Evolutionary conservation across 2,888 invertebrate genomes (phyloP).

Genomic region (Micropterix aruncella): DNA sequence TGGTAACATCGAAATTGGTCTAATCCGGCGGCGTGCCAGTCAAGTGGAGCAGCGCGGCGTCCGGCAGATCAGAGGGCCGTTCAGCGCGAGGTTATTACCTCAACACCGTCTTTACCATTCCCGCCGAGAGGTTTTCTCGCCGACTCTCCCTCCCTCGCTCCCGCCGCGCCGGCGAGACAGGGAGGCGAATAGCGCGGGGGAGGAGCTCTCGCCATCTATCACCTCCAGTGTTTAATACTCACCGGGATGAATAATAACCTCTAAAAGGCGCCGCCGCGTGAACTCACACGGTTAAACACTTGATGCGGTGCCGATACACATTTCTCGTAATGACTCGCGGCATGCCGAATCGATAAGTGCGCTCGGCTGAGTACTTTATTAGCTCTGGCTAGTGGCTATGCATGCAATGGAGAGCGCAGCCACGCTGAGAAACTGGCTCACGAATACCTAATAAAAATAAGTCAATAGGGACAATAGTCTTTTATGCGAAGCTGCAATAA

Average conservation of each 20-base stretch:
- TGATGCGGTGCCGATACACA: neutral
- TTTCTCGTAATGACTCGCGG: neutral
- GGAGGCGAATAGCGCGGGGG: constrained; percentile 3
- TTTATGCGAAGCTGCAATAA: too few species aligned
- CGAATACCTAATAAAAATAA: too few species aligned
- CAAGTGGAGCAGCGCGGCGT: too few species aligned
- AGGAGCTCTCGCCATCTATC: neutral
- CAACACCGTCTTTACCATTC: constrained; percentile 33
- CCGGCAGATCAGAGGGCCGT: constrained; percentile 12
- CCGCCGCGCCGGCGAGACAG: constrained; percentile 7
- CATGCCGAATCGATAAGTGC: neutral
- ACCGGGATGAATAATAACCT: neutral
- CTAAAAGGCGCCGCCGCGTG: neutral
- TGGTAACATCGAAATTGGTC: too few species aligned
- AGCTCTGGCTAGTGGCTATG: too few species aligned
- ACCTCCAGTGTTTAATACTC: neutral
- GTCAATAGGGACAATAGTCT: too few species aligned
- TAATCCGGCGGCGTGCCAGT: too few species aligned
- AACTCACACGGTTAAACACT: neutral
- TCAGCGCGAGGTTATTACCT: constrained; percentile 39
- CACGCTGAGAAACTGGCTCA: too few species aligned
- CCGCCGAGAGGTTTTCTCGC: constrained; percentile 22
- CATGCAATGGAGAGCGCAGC: too few species aligned
- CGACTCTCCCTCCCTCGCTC: constrained; percentile 11
- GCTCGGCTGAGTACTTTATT: too few species aligned